Evolutionary conservation across 2,888 invertebrate genomes (phyloP), one percentile per base, ranked within the genome.

Genomic region (Sesamia inferens): DNA sequence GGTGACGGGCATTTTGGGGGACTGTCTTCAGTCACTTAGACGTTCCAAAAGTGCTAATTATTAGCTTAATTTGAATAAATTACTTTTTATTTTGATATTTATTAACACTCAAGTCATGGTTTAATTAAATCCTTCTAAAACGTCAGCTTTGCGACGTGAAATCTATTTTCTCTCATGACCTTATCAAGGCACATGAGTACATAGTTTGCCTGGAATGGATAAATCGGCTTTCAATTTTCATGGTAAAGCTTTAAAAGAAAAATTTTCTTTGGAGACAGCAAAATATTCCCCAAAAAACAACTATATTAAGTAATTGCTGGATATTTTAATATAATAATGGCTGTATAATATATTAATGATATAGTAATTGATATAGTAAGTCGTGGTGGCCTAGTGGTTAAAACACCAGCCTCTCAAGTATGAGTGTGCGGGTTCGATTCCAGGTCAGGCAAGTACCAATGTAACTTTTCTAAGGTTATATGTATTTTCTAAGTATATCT

Each of bases 141-240:
- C 48, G 54, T 68, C 39, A 62, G 19, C 11, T 47, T 42, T 3
- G 54, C 19, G 24, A 68, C 22, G 2, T 54, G 24, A 39, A 54
- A 67, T 39, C 54, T 54, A 75, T 54, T 54, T 79, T 57, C 42
- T 22, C 19, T 11, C n/a, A 5, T 55, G 55, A 65, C 59, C 68
- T 79, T 68, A 57, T 61, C 39, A 67, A 68, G 13, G 61, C 61
- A 66, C 42, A 61, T 54, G 31, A 68, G 39, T 47, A 62, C 62
- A 24, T 16, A 66, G 51, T 68, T 57, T 63, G 75, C 19, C 44
- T 44, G 19, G 3, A 57, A 59, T 77, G 73, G 24, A 64, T 69
- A 69, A 74, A 79, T 82, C 54, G 65, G 19, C 14, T 70, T 59
- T 47, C 51, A n/a, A 44, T 59, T 24, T 63, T 57, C 54, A 72